Base-by-base conservation (phyloP, 2,797 vertebrate genomes). In the Sebastes nivosus region DNA sequence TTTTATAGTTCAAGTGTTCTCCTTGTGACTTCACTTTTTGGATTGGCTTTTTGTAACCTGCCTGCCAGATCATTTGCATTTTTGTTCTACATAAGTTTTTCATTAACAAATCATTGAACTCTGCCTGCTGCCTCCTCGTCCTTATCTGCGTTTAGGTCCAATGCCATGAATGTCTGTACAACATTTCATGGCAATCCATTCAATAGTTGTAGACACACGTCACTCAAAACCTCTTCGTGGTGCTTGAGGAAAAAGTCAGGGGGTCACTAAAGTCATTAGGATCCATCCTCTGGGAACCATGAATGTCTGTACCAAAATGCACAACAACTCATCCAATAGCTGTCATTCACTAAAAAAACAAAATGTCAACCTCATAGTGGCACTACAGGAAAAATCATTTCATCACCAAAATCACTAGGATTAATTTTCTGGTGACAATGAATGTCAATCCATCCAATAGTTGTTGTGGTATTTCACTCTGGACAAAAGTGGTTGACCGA, bases 41-140 rank as follows among this genome's bases (percentile, higher is more conserved):
- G 46, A 50, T 20, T 50, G 7, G 46, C 46, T 8, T 50, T 50
- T 50, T 20, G 46, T 20, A 50, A 50, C 16, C 46, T 50, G 46
- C 18, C 18, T 50, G 46, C 46, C 46, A 7, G 18, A 50, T 0
- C 46, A 50, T 0, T 0, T 50, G 18, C 46, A 50, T 20, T 50
- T 50, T 50, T 50, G 46, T 50, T 50, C 46, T 50, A 50, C 46
- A 20, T 50, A 8, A 20, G 18, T 50, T 50, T 50, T 50, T 50
- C 46, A 50, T 50, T 50, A 50, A 18, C 46, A 50, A 50, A 50
- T 50, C 46, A 20, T 0, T 50, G 18, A 20, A 50, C 46, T 50
- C 46, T 18, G 42, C 38, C 14, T 34, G 32, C 32, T 34, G 32
- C 32, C 32, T 34, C 32, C 34, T 46, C 46, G 0, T 50, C 42